Evolutionary conservation across 2,113 vertebrate species (phyloP).

Genomic region (Setophaga petechia): DNA sequence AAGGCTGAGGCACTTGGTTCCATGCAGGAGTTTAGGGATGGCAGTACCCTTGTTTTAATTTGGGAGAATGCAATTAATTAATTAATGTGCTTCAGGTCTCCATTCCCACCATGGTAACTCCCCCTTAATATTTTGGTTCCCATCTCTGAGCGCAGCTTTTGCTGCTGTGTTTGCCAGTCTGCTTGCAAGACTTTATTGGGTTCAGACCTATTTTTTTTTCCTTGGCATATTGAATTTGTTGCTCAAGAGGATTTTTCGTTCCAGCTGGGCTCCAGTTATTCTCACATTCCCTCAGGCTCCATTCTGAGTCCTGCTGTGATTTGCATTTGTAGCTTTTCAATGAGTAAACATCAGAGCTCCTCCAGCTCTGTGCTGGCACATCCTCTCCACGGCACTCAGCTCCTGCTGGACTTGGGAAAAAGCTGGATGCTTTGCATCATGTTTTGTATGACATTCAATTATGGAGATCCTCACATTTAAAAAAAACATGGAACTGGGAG

Average conservation of each 20-base stretch:
- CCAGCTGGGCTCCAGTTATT: constrained; percentile 42
- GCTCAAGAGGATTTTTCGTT: constrained; percentile 33
- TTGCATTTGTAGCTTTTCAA: constrained; percentile 22
- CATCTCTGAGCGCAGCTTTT: background rate
- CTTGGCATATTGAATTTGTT: constrained; percentile 49
- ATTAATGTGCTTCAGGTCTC: background rate
- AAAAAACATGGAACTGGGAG: background rate
- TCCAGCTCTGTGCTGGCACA: background rate
- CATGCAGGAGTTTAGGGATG: background rate
- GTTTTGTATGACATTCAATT: constrained; percentile 30
- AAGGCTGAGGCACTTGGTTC: background rate
- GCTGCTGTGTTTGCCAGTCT: background rate
- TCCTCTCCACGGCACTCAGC: background rate
- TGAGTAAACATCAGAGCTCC: constrained; percentile 10
- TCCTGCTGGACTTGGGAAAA: background rate
- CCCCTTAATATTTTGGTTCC: background rate
- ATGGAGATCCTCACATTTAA: constrained; percentile 21
- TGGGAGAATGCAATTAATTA: background rate
- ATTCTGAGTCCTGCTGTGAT: constrained; percentile 35
- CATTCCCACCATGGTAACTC: background rate
- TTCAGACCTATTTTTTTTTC: background rate
- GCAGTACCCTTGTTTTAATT: background rate
- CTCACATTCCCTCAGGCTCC: constrained; percentile 15
- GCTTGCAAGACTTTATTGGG: background rate
- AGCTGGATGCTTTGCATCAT: background rate